Evolutionary conservation across 2,888 invertebrate genomes (phyloP), one percentile per base, ranked within the genome.

Genomic region (Trichogramma dendrolimi): DNA sequence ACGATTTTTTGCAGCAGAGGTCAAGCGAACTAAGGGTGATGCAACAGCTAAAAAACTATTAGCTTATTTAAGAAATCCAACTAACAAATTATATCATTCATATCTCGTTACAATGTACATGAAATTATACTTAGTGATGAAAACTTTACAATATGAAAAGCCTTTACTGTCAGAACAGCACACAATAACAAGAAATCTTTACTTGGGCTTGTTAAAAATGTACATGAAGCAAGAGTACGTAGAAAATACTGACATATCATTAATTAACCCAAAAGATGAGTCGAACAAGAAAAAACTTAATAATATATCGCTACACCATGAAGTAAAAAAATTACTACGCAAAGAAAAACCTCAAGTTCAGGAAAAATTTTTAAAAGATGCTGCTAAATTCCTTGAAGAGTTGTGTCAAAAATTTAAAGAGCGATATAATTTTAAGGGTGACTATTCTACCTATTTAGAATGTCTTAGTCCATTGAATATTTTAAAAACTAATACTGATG

Each of bases 1-100:
- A 54, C 43, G 65, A n/a, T 72, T 67, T 62, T 73, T 73, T 60
- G 65, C 64, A 43, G 61, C 67, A 5, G 64, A 71, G 49, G 59
- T 61, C 53, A 4, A 10, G 57, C 14, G 62, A 57, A 51, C 50
- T 56, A 38, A 50, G 65, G 2, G 47, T 10, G 7, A 40, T 56
- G 8, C n/a, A 42, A 51, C 68, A 47, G 67, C 59, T 11, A 67
- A 69, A 58, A 47, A 61, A 14, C 68, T 71, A 48, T 55, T 64
- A 14, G 44, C 50, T 1, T 14, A 53, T 10, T 55, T 72, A 7
- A 62, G 67, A 27, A 60, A 67, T 62, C 67, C 69, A 8, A 61
- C 68, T 47, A 64, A 63, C 4, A 68, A 70, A 62, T 27, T 56
- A 10, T 68, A 61, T 55, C 69, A 60, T 52, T 5, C 61, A 1